phyloP scores from a whole-genome alignment of 2,797 vertebrate genomes.

The Cossypha polioptera region DNA sequence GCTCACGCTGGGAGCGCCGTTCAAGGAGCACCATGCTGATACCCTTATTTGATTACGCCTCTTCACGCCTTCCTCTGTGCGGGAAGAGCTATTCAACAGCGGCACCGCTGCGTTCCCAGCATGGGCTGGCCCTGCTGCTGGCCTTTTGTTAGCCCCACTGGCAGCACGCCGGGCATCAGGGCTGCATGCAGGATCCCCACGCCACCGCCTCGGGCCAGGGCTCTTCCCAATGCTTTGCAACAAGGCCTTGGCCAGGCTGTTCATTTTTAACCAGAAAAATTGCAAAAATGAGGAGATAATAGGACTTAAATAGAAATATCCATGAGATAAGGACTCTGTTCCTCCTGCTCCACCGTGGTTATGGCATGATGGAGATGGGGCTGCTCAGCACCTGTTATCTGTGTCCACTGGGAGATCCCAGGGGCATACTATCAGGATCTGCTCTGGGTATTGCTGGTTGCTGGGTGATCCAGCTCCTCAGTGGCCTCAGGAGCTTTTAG shows the following conservation, averaged over 20 bases:
- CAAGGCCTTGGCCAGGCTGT: background rate
- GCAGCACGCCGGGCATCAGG: background rate
- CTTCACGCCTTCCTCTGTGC: constrained; percentile 74
- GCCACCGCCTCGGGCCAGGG: fast-evolving
- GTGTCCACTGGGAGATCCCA: background rate
- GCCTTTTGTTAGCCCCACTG: constrained; percentile 56
- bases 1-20: constrained; percentile 78
- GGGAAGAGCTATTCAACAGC: constrained; percentile 78
- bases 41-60: constrained; percentile 85
- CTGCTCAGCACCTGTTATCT: background rate
- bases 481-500: background rate
- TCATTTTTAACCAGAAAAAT: background rate
- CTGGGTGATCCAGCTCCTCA: background rate
- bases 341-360: background rate
- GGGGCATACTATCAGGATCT: background rate
- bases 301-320: background rate
- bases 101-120: constrained; percentile 63
- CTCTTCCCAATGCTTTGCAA: background rate
- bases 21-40: constrained; percentile 86
- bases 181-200: fast-evolving
- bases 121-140: constrained; percentile 65
- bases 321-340: background rate
- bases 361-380: background rate
- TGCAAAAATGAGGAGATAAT: background rate
- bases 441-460: background rate